Evolutionary conservation across 2,797 vertebrate genomes (phyloP).

Genomic region (Schizopygopsis pylzovi): DNA sequence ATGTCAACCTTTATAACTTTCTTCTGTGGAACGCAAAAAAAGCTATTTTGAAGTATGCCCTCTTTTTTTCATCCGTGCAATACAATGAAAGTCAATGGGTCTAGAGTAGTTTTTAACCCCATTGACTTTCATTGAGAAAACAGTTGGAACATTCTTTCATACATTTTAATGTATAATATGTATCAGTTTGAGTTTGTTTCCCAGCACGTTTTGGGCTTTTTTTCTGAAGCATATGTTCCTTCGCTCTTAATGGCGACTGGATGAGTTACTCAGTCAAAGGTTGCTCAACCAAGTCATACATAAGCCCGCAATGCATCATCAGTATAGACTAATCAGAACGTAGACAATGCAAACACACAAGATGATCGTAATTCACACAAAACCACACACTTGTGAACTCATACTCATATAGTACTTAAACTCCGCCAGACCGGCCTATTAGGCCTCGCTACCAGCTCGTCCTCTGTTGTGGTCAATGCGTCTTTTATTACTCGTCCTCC

Average conservation of each 20-base stretch:
- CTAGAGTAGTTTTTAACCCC: background rate
- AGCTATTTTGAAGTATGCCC: background rate
- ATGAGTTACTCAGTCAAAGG: constrained; percentile 31
- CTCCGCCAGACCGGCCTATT: constrained; percentile 35
- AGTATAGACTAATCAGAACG: constrained; percentile 22
- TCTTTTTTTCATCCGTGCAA: background rate
- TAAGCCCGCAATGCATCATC: background rate
- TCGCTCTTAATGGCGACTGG: constrained; percentile 62
- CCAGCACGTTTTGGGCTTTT: constrained; percentile 66
- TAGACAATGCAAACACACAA: constrained; percentile 33
- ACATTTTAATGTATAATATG: no score
- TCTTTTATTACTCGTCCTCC: constrained; percentile 50
- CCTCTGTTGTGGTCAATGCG: constrained; percentile 58
- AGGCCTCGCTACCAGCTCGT: constrained; percentile 40
- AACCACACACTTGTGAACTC: constrained; percentile 15
- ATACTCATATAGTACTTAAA: constrained; percentile 17
- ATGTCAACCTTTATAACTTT: constrained; percentile 42
- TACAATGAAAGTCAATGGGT: background rate
- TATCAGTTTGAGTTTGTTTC: constrained; percentile 52
- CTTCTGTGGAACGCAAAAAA: background rate
- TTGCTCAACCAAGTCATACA: constrained; percentile 13
- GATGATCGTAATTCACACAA: constrained; percentile 17
- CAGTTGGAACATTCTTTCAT: background rate
- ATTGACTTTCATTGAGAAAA: background rate
- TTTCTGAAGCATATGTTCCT: constrained; percentile 57